phyloP scores from a whole-genome alignment of 2,113 vertebrate genomes.

The Meriones unguiculatus region DNA sequence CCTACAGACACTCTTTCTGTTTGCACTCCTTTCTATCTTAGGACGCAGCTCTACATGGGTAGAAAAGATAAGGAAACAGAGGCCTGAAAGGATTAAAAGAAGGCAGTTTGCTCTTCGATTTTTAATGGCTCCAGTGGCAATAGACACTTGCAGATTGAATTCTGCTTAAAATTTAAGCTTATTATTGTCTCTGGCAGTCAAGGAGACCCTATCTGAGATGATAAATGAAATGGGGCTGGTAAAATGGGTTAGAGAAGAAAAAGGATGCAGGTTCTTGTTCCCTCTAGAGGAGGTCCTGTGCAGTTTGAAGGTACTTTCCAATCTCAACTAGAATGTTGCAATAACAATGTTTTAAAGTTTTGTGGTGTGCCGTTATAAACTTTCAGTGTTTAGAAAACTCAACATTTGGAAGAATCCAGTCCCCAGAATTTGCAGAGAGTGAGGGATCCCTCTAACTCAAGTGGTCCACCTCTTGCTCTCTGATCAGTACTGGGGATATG shows the following conservation, averaged over 20 bases:
- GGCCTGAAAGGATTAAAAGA: neutral
- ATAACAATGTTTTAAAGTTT: neutral
- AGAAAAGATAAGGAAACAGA: slow-evolving; percentile 50
- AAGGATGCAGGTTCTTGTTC: neutral
- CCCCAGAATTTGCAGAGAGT: neutral
- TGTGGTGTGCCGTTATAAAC: neutral
- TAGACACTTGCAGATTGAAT: neutral
- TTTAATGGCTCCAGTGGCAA: slow-evolving; percentile 11
- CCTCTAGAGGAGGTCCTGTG: neutral
- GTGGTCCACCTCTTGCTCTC: neutral
- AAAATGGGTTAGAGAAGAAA: neutral
- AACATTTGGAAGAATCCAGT: neutral
- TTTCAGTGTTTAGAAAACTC: neutral
- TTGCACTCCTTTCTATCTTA: neutral
- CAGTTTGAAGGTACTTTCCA: neutral
- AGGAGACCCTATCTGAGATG: neutral
- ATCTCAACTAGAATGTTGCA: neutral
- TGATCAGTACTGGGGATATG: too few species aligned
- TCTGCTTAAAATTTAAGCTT: slow-evolving; percentile 34
- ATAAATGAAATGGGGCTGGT: neutral
- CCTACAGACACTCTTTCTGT: neutral
- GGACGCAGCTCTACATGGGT: slow-evolving; percentile 13
- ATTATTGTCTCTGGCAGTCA: neutral
- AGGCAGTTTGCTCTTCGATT: neutral
- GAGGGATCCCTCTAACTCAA: neutral